Evolutionary conservation across 2,797 vertebrate genomes (phyloP).

Genomic region (Valencia hispanica): DNA sequence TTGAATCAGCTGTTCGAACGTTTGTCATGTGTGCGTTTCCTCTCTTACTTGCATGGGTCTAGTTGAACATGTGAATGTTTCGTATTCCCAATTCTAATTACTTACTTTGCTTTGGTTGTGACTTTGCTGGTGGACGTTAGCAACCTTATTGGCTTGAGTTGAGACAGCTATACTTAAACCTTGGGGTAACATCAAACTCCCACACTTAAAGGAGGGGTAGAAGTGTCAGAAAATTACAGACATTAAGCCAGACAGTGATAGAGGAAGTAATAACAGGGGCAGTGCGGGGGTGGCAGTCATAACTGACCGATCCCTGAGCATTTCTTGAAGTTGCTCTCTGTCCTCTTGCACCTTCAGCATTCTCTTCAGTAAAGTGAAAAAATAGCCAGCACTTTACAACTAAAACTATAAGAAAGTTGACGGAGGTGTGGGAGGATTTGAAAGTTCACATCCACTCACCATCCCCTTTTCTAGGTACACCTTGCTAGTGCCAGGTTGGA

Average conservation of each 20-base stretch:
- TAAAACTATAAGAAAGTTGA: slow-evolving; percentile 33
- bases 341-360: slow-evolving; percentile 37
- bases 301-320: slow-evolving; percentile 43
- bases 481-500: not conserved
- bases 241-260: slow-evolving; percentile 16
- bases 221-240: slow-evolving; percentile 51
- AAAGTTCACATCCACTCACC: not conserved
- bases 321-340: slow-evolving; percentile 33
- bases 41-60: slow-evolving; percentile 21
- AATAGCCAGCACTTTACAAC: slow-evolving; percentile 62
- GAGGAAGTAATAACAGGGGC: slow-evolving; percentile 42
- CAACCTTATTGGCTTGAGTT: slow-evolving; percentile 45
- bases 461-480: not conserved
- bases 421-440: not conserved
- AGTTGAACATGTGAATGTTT: slow-evolving; percentile 40
- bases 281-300: slow-evolving; percentile 37
- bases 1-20: slow-evolving; percentile 15
- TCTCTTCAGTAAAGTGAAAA: slow-evolving; percentile 49
- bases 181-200: slow-evolving; percentile 42
- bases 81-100: slow-evolving; percentile 71
- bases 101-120: slow-evolving; percentile 44
- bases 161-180: slow-evolving; percentile 40
- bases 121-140: slow-evolving; percentile 46
- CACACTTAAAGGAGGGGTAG: slow-evolving; percentile 50
- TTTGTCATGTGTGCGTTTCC: slow-evolving; percentile 19